Evolutionary conservation across 1,140 invertebrate genomes (phyloP).

Genomic region (Pemphigus obesinymphae): DNA sequence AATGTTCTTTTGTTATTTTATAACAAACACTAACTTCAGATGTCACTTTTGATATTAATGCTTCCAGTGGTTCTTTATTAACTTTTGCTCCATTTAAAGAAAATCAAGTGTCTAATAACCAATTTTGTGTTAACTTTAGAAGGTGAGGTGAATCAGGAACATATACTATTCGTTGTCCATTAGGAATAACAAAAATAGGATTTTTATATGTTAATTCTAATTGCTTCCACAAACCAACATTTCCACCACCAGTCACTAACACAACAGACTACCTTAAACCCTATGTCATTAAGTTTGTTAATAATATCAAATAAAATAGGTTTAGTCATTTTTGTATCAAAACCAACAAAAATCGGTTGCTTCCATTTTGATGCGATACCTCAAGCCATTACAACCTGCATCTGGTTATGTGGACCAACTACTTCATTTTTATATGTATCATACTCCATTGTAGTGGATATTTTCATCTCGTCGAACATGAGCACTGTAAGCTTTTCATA

Average conservation of each 20-base stretch:
- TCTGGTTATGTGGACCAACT: neutral
- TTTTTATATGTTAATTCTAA: neutral
- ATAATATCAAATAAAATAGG: slow-evolving; percentile 6
- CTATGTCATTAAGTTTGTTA: neutral
- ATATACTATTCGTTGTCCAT: neutral
- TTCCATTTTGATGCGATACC: neutral
- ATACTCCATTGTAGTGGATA: neutral
- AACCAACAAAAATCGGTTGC: neutral
- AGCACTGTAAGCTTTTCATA: neutral
- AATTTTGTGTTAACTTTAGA: neutral
- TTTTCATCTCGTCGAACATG: neutral
- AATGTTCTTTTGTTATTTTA: neutral
- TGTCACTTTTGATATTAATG: neutral
- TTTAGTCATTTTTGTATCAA: neutral
- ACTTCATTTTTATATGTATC: neutral
- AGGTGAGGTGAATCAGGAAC: neutral
- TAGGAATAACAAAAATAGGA: neutral
- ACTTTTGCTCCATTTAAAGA: neutral
- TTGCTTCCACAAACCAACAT: neutral
- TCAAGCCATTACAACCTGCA: neutral
- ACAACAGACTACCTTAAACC: neutral
- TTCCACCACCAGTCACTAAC: neutral
- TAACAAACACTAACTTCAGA: neutral
- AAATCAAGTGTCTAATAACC: neutral
- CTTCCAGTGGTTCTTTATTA: neutral